Evolutionary conservation across 2,113 vertebrate species (phyloP).

Genomic region (Nothoprocta perdicaria): DNA sequence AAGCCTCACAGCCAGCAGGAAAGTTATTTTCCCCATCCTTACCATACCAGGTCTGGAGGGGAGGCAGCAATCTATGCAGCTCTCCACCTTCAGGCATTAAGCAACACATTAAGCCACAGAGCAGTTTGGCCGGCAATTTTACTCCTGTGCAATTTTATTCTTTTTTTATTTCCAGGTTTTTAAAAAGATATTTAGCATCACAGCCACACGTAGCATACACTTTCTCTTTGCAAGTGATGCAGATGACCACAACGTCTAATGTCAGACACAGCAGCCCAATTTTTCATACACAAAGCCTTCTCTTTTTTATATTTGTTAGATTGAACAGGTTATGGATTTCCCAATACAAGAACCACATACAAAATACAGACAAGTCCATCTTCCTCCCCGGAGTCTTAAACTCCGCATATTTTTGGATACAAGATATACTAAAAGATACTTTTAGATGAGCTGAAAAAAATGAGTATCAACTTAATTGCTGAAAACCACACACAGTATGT

Average conservation of each 20-base stretch:
- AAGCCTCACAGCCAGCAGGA: neutral
- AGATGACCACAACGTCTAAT: neutral
- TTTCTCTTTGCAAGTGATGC: neutral
- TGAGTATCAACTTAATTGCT: neutral
- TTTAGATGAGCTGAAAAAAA: neutral
- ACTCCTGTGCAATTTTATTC: neutral
- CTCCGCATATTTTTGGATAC: neutral
- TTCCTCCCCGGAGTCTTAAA: neutral
- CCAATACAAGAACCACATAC: neutral
- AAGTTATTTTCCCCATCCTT: neutral
- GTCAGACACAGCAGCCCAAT: neutral
- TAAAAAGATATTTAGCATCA: neutral
- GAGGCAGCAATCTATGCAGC: neutral
- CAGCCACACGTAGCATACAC: neutral
- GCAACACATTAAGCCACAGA: neutral
- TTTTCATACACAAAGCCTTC: neutral
- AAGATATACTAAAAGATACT: neutral
- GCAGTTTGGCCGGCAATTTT: neutral
- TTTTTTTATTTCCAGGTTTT: neutral
- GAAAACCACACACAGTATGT: neutral
- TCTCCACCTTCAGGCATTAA: neutral
- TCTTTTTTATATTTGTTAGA: neutral
- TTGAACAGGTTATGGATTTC: neutral
- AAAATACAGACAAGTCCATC: neutral
- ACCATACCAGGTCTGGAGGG: fast-evolving